phyloP scores from a whole-genome alignment of 1,140 invertebrate genomes.

The Sycophaga agraensis region DNA sequence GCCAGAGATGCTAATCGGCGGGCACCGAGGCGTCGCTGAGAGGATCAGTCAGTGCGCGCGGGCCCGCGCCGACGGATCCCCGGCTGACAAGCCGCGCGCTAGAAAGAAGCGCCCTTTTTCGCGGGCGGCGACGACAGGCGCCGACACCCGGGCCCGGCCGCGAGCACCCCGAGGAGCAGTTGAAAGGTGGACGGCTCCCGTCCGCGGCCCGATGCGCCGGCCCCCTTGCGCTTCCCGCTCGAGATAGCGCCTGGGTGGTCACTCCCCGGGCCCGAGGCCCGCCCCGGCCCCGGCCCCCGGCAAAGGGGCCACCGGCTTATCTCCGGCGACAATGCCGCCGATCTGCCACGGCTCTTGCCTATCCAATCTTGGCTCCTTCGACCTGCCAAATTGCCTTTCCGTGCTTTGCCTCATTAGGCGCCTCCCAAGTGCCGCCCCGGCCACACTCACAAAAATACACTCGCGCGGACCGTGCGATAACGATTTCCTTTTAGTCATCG shows the following conservation, averaged over 20 bases:
- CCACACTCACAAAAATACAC: no score
- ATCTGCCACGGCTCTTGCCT: no score
- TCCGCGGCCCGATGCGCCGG: conserved; percentile 26
- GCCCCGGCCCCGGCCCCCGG: no score
- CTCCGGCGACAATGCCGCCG: conserved; percentile 39
- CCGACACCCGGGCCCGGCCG: neutral
- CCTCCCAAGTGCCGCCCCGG: no score
- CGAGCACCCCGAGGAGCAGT: neutral
- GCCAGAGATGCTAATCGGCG: conserved; percentile 2
- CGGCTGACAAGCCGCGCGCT: neutral
- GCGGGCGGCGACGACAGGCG: conserved; percentile 8
- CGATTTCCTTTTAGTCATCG: no score
- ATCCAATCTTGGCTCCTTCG: no score
- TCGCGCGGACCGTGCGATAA: no score
- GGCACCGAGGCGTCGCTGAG: conserved; percentile 50
- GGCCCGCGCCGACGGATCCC: neutral
- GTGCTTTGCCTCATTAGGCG: conserved; percentile 30
- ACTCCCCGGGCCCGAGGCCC: conserved; percentile 31
- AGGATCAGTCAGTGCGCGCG: conserved; percentile 47
- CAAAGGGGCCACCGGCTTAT: conserved; percentile 30
- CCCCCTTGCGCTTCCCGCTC: conserved; percentile 41
- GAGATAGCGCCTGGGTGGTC: conserved; percentile 41
- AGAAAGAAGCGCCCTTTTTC: conserved; percentile 9
- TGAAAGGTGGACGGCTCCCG: conserved; percentile 33
- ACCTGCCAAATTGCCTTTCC: no score